Evolutionary conservation across 2,113 vertebrate genomes (phyloP).

Genomic region (Albula goreensis): DNA sequence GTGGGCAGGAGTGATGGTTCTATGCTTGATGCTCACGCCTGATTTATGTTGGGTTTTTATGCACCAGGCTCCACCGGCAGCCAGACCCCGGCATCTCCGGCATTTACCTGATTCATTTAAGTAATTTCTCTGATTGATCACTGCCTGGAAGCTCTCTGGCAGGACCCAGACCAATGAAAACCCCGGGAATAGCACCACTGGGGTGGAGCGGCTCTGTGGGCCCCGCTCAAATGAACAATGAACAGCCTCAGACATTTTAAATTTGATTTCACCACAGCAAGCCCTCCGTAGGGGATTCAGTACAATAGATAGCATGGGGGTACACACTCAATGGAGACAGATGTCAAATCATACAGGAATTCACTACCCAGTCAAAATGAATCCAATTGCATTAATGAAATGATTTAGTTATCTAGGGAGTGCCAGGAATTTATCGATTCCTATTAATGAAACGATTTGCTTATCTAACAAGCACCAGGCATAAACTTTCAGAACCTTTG

Average conservation of each 20-base stretch:
- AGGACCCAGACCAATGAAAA: not conserved
- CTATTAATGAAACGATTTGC: not conserved
- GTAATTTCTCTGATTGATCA: constrained; percentile 9
- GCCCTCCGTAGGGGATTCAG: too few species aligned
- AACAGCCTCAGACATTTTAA: not conserved
- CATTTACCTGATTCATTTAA: constrained; percentile 9
- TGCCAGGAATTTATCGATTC: not conserved
- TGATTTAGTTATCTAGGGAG: too few species aligned
- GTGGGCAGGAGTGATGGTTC: not conserved
- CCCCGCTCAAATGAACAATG: not conserved
- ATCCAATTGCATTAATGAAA: too few species aligned
- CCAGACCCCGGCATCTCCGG: not conserved
- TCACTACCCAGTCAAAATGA: too few species aligned
- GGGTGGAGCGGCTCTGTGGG: not conserved
- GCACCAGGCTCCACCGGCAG: not conserved
- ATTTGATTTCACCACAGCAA: too few species aligned
- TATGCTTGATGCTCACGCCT: not conserved
- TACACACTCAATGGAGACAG: too few species aligned
- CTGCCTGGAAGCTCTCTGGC: not conserved
- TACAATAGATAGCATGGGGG: too few species aligned
- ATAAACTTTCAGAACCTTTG: too few species aligned
- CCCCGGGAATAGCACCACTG: not conserved
- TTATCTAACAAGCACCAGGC: not conserved
- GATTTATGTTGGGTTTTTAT: constrained; percentile 6
- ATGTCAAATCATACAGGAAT: too few species aligned